These are phyloP conservation scores for Cyaniris semiargus DNA, from an alignment of 2,888 invertebrate genomes.

Conservation along the genomic window DNA sequence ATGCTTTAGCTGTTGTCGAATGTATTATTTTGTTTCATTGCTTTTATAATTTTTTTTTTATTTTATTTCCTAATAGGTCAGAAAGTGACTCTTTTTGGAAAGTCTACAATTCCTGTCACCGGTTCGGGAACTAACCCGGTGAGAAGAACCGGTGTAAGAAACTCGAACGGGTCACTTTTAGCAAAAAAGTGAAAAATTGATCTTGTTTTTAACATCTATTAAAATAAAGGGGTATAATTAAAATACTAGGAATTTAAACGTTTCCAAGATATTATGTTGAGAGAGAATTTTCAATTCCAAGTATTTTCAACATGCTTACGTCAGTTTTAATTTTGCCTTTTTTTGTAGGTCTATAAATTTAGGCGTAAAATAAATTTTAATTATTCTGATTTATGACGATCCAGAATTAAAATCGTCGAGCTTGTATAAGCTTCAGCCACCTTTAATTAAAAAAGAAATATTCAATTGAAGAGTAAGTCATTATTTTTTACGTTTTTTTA, in stretches of 20 bases:
- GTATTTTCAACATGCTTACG: not conserved
- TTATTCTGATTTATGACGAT: slow-evolving; percentile 20
- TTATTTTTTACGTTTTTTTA: slow-evolving; percentile 1
- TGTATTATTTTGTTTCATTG: too few species aligned
- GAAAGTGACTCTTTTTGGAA: too few species aligned
- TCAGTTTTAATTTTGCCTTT: not conserved
- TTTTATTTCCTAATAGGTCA: too few species aligned
- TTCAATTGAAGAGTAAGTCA: not conserved
- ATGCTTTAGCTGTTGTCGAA: too few species aligned
- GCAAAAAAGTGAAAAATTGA: too few species aligned
- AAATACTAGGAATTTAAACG: not conserved
- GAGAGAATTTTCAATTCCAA: not conserved
- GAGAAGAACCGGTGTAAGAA: too few species aligned
- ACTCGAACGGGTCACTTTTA: too few species aligned
- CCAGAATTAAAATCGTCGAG: slow-evolving; percentile 8
- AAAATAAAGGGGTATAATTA: too few species aligned
- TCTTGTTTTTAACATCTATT: too few species aligned
- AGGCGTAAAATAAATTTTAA: not conserved
- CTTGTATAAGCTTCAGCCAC: slow-evolving; percentile 10
- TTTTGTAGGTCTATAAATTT: not conserved
- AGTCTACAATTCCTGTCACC: too few species aligned
- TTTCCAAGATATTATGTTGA: not conserved
- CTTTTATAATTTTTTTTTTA: too few species aligned
- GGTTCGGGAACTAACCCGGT: too few species aligned
- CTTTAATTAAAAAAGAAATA: slow-evolving; percentile 25